phyloP scores from a whole-genome alignment of 2,888 invertebrate species.

The Amphiduros pacificus region DNA sequence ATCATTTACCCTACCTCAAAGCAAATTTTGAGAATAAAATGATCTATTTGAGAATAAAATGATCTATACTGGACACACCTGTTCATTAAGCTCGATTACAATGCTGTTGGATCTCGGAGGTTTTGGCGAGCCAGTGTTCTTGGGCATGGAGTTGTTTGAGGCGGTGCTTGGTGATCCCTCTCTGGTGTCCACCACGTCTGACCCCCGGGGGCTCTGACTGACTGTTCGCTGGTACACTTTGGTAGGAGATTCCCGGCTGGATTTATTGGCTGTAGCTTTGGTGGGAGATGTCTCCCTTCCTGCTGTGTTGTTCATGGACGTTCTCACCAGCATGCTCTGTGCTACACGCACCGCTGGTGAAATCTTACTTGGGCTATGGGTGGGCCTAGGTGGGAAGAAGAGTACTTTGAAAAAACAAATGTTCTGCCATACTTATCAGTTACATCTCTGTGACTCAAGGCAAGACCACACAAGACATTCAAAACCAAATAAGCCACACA shows the following conservation, averaged over 20 bases:
- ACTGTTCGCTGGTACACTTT: background rate
- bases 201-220: background rate
- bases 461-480: too few species aligned
- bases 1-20: too few species aligned
- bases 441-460: too few species aligned
- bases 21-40: too few species aligned
- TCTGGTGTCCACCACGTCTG: background rate
- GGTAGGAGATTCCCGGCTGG: background rate
- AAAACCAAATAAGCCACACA: too few species aligned
- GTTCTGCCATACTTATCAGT: too few species aligned
- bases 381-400: too few species aligned
- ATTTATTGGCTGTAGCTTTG: background rate
- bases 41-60: too few species aligned
- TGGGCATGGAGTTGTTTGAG: background rate
- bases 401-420: too few species aligned
- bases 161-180: background rate
- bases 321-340: background rate
- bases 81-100: conserved; percentile 67
- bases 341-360: background rate
- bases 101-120: conserved; percentile 10
- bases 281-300: background rate
- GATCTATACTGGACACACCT: too few species aligned
- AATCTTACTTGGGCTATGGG: background rate
- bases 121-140: background rate
- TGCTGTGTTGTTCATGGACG: background rate